Base-by-base conservation (phyloP, 92 coral and sea anemone genomes). In the Virgularia gustaviana region DNA sequence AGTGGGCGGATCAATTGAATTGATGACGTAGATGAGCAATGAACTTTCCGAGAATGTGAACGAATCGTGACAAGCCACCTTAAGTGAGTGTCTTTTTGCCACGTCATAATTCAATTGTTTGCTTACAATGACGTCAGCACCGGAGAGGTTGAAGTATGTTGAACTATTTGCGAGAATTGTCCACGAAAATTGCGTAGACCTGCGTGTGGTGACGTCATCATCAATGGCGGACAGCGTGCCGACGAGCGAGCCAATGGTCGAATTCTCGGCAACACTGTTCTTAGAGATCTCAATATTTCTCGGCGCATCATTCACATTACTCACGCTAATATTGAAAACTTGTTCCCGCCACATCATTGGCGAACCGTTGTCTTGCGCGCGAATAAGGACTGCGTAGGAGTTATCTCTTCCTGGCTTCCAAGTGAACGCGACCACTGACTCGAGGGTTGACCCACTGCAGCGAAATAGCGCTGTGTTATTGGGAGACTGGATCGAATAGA, bases 221-320 rank as follows among this genome's bases (percentile, higher is more conserved):
- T 91, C 97, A 72, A 83, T 32, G 9, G 96, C 97, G 25, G 41
- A 72, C 61, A 91, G 66, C 29, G 49, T 61, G 25, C 97, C 97
- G 39, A 91, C 79, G 18, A 64, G 61, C 13, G 64, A 38, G 12
- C 90, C 91, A 2, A 76, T 37, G 34, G 81, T 81, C 1, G 87
- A 88, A 29, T 90, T 89, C 73, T 91, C 97, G 20, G 63, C 55
- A 11, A 91, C 80, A 13, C 72, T 58, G 25, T 83, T 36, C 52
- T 73, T 74, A 2, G 96, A 83, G 59, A 91, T 65, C 12, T 72
- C 66, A n/a, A 91, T 61, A 29, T 81, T 83, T 33, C 87, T 77
- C 38, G 97, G 97, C n/a, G 96, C 89, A 57, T 91, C 97, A 62
- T 91, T 89, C 3, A 91, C 90, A 58, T 91, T 66, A 24, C 43